Base-by-base conservation (phyloP, 2,888 invertebrate species). In the Seira musarum region DNA sequence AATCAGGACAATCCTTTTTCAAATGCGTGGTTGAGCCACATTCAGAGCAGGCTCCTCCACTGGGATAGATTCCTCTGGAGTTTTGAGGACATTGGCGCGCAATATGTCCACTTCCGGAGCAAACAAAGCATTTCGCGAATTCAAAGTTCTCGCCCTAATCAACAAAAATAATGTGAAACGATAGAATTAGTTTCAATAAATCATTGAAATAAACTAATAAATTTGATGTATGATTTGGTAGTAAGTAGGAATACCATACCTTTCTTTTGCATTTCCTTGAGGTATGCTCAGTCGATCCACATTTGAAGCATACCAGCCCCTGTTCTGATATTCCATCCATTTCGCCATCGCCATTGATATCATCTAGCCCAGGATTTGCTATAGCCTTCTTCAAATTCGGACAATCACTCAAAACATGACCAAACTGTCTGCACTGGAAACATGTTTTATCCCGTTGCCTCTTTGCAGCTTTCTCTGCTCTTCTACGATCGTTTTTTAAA, bases 11-110 rank as follows among this genome's bases (percentile, higher is more conserved):
- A 88, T 95, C 94, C 88, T 93, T 94, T 85, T 92, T 93, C 82
- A 96, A 90, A 90, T 97, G 96, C 63, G 95, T 94, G 10, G 95
- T 94, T 88, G 95, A 94, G 3, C 95, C 95, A 90, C 96, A 97
- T 1, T 93, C 90, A 86, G 93, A 94, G 88, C 96, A 95, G n/a
- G 91, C 89, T 0, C 94, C 94, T 49, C 95, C 96, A 89, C 94
- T 93, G 0, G 96, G 96, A 90, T 96, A 97, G 6, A 95, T 89
- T 0, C 97, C 97, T 87, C 93, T 93, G 0, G 93, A 93, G 90
- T 97, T 97, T 87, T 96, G 94, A 2, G 96, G 95, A 89, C 97
- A 97, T 87, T 96, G 94, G 81, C 93, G 92, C 0, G 96, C 93
- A 86, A 97, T 93, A 88, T 97, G 97, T 5, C 97, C 97, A 89